phyloP scores from a whole-genome alignment of 1,140 invertebrate genomes.

The Archegozetes longisetosus region DNA sequence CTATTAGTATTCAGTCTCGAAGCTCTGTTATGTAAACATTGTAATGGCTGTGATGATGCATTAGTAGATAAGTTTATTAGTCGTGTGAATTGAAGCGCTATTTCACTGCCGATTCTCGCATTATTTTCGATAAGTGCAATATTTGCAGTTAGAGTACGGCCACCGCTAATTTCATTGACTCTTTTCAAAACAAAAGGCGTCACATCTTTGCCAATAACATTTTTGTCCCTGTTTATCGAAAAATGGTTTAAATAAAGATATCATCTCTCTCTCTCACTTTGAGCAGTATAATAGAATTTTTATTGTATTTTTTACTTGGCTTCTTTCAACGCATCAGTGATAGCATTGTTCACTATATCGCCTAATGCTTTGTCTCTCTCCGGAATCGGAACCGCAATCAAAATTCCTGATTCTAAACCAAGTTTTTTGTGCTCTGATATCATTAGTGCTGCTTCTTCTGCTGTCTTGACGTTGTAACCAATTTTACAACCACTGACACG shows the following conservation, averaged over 20 bases:
- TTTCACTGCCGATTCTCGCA: slow-evolving; percentile 60
- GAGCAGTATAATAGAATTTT: too few relatives aligned
- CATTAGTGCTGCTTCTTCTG: slow-evolving; percentile 24
- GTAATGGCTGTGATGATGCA: too few relatives aligned
- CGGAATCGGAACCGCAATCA: slow-evolving; percentile 81
- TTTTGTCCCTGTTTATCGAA: slow-evolving; percentile 27
- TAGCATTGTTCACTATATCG: slow-evolving; percentile 41
- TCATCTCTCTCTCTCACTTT: background rate
- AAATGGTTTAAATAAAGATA: background rate
- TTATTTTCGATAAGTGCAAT: slow-evolving; percentile 84
- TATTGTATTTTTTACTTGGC: slow-evolving; percentile 29
- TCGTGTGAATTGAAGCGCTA: slow-evolving; percentile 48
- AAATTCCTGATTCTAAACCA: slow-evolving; percentile 52
- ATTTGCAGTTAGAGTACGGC: slow-evolving; percentile 64
- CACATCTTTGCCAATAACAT: slow-evolving; percentile 66
- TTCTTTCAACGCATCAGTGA: slow-evolving; percentile 50
- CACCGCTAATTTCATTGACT: slow-evolving; percentile 57
- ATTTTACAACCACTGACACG: slow-evolving; percentile 45
- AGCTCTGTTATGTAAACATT: too few relatives aligned
- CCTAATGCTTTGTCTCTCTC: slow-evolving; percentile 36
- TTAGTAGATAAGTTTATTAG: too few relatives aligned
- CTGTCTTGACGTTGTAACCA: slow-evolving; percentile 45
- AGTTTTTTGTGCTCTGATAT: slow-evolving; percentile 16
- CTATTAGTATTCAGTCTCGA: too few relatives aligned
- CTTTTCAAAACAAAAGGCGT: slow-evolving; percentile 74